Base-by-base conservation (phyloP, 2,113 vertebrate genomes). In the Lepidothrix coronata region DNA sequence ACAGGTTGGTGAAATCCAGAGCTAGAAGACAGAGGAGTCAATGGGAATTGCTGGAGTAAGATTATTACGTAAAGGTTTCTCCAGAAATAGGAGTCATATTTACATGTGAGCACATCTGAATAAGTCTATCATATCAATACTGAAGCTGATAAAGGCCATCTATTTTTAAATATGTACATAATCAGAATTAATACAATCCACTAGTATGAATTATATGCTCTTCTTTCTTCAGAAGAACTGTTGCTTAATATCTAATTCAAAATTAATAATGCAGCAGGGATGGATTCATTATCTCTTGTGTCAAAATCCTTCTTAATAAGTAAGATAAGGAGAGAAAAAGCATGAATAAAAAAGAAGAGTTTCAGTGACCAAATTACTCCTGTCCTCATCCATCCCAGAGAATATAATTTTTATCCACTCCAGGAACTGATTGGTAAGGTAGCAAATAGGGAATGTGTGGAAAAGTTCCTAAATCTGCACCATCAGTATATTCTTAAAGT, bases 331-430 rank as follows among this genome's bases (percentile, higher is more conserved):
- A n/a, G 28, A 51, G 57, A 79, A 93, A 63, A 91, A 76, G 9
- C 4, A 48, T 78, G 66, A 85, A 82, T 59, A 78, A 94, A 73
- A 72, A 85, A 83, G 44, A 89, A 88, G 52, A 72, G 39, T 71
- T 92, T 90, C 66, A 57, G 71, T 82, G 75, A 82, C 39, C 66
- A 93, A 85, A 93, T 93, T 92, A 90, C 14, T 82, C 39, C 30
- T 72, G 23, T 81, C 48, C 4, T 96, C 71, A 85, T 85, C 66
- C 75, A 52, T 88, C 59, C 43, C 44, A 85, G 15, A 46, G 5
- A 75, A 82, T 37, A 71, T 81, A 85, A 28, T 74, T 94, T 91
- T 89, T 85, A 39, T 81, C 15, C 3, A 25, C 13, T 33, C 3
- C 9, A 30, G 57, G 51, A 90, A 82, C 24, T 62, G 61, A 51